Evolutionary conservation across 2,888 invertebrate species (phyloP).

Genomic region (Heliconius aoede): DNA sequence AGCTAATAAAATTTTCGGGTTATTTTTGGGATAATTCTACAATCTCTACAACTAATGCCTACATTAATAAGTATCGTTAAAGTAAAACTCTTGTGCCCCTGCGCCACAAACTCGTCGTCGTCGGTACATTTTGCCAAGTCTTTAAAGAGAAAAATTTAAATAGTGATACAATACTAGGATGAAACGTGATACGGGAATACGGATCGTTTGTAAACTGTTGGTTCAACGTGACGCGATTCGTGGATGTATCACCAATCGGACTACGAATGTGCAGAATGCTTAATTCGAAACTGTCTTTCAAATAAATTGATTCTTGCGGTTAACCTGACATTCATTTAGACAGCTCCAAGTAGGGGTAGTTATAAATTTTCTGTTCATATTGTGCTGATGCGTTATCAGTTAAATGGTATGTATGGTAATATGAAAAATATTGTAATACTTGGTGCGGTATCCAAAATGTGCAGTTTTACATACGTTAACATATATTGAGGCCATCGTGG

Average conservation of each 20-base stretch:
- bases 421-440: no score
- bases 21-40: no score
- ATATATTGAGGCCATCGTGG: no score
- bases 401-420: no score
- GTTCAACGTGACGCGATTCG: constrained; percentile 19
- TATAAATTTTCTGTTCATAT: not conserved
- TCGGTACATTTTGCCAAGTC: not conserved
- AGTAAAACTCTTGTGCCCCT: no score
- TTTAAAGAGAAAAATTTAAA: constrained; percentile 24
- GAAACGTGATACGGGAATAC: constrained; percentile 21
- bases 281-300: constrained; percentile 15
- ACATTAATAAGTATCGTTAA: no score
- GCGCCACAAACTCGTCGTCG: no score
- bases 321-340: not conserved
- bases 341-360: not conserved
- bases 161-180: constrained; percentile 14
- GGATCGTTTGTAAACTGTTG: constrained; percentile 27
- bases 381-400: not conserved
- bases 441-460: no score
- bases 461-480: no score
- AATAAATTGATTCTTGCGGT: not conserved
- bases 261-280: constrained; percentile 13
- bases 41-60: no score
- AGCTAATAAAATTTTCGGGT: no score
- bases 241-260: constrained; percentile 15